These are phyloP conservation scores for Scolopax mira DNA, from an alignment of 2,113 vertebrate species.

Conservation along the genomic window DNA sequence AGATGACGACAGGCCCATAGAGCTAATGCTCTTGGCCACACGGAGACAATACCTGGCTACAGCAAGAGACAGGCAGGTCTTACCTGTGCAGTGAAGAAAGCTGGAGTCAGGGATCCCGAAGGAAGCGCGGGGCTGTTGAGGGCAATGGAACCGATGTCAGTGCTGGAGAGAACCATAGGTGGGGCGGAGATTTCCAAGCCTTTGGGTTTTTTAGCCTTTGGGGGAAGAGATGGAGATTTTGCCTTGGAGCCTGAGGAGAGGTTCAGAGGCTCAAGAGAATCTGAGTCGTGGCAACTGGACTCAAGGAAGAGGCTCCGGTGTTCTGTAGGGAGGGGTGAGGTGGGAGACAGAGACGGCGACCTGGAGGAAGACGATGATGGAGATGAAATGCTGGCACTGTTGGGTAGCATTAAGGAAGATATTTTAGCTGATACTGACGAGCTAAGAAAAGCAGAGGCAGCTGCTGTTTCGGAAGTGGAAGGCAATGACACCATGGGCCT, in stretches of 20 bases:
- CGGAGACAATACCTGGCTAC: neutral
- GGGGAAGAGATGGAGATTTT: constrained; percentile 84
- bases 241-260: constrained; percentile 90
- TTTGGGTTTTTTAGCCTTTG: constrained; percentile 96
- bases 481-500: constrained; percentile 80
- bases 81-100: constrained; percentile 96
- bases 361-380: constrained; percentile 75
- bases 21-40: neutral
- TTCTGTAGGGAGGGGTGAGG: constrained; percentile 72
- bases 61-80: constrained; percentile 15
- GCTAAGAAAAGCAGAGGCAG: constrained; percentile 72
- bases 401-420: constrained; percentile 76
- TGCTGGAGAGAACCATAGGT: constrained; percentile 86
- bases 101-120: constrained; percentile 91
- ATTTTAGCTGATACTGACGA: constrained; percentile 80
- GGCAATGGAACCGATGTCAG: constrained; percentile 91
- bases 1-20: neutral
- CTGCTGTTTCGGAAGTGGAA: constrained; percentile 74
- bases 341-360: constrained; percentile 81
- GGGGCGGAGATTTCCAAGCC: constrained; percentile 90
- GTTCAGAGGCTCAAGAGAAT: constrained; percentile 91
- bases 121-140: constrained; percentile 94
- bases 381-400: constrained; percentile 73
- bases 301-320: constrained; percentile 81
- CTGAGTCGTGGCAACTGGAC: constrained; percentile 77